Evolutionary conservation across 2,113 vertebrate species (phyloP), one percentile per base, ranked within the genome.

Genomic region (Sakesphorus luctuosus): DNA sequence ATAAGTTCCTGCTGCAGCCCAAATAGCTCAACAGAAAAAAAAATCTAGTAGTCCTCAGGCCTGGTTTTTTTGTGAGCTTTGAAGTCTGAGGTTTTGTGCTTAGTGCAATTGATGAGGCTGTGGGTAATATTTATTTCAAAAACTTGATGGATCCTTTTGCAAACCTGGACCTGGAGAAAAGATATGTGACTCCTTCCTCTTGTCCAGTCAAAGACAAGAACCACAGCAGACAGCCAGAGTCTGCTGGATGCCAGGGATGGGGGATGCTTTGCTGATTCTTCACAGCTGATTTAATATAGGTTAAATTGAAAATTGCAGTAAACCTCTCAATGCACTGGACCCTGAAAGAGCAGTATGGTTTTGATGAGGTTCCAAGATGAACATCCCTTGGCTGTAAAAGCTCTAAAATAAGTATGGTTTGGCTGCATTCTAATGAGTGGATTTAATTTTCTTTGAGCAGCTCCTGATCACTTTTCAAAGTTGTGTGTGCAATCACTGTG

Each of bases 1-100:
- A 94, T 94, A 95, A 96, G 69, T 96, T 97, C 93, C 89, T 96
- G 93, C 78, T 89, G 91, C 36, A 92, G 43, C 84, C 87, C 84
- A 79, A 92, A 94, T 90, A 95, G 75, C 79, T 85, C 59, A 76
- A 77, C 49, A 73, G 0, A 36, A 62, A 91, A 81, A 86, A 58
- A 66, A 68, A 3, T 38, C 40, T 67, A 26, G 38, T 69, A 92
- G 55, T 71, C 40, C 76, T 75, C 56, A 84, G 77, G 53, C 1
- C 2, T 35, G 31, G 10, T 1, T 20, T 73, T 88, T 91, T 61
- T 62, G 33, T 18, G 16, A 90, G 53, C 44, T 92, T 90, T 83
- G 59, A 61, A 50, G 35, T 88, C 44, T 40, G 49, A 79, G 29
- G 9, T 67, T 97, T 94, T 88, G 40, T 74, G 33, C n/a, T 84